These are phyloP conservation scores for Avahi laniger DNA, from an alignment of 2,797 vertebrate species.

Conservation along the genomic window DNA sequence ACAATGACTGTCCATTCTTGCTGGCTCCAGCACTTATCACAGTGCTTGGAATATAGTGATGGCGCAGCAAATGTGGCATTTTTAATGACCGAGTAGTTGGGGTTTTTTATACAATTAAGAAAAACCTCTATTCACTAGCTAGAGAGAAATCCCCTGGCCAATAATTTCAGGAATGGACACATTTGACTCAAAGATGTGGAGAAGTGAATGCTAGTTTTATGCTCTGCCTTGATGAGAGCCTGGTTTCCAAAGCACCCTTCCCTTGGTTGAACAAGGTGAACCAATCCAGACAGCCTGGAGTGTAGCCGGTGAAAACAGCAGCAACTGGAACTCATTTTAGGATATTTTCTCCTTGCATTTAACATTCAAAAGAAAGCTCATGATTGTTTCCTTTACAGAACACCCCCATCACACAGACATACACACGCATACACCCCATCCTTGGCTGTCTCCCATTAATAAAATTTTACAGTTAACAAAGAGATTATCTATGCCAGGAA, in stretches of 20 bases:
- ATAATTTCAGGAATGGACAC: not conserved
- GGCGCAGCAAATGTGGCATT: not conserved
- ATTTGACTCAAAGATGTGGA: not conserved
- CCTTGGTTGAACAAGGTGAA: not conserved
- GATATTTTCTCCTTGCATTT: not conserved
- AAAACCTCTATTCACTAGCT: not conserved
- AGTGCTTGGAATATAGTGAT: not conserved
- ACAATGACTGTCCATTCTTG: not conserved
- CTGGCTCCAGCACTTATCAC: not conserved
- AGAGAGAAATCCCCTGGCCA: not conserved
- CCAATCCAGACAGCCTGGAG: not conserved
- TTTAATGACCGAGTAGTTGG: not conserved
- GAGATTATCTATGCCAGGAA: not conserved
- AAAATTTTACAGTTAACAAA: not conserved
- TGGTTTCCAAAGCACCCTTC: not conserved
- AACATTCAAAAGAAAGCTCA: not conserved
- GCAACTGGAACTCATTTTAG: not conserved
- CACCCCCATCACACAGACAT: not conserved
- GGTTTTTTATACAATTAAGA: not conserved
- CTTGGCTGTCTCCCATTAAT: not conserved
- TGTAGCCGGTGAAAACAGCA: not conserved
- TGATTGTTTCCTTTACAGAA: not conserved
- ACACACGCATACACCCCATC: not conserved
- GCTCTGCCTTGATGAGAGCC: not conserved
- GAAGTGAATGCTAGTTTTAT: not conserved